A percentile compares a stretch with the other conserved stretches of the same genome.
Evolutionary conservation across 2,113 vertebrate genomes (phyloP).

Genomic region (Leptobrachium ailaonicum): DNA sequence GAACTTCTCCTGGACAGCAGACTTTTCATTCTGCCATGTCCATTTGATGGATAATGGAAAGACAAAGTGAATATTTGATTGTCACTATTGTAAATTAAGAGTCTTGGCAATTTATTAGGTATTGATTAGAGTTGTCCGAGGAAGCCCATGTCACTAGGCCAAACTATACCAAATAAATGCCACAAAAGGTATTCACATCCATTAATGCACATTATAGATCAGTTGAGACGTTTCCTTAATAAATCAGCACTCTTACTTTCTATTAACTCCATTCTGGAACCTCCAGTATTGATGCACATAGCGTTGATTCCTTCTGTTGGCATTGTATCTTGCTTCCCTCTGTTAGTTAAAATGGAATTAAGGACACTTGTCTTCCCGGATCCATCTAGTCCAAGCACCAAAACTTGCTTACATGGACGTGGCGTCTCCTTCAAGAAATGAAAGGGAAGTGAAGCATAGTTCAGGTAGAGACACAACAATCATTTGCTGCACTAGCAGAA

Average conservation of each 20-base stretch:
- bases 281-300: conserved; percentile 77
- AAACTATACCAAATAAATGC: no score
- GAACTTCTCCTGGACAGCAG: no score
- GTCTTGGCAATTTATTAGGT: no score
- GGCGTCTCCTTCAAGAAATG: conserved; percentile 60
- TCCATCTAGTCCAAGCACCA: conserved; percentile 89
- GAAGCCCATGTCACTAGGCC: no score
- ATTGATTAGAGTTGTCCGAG: no score
- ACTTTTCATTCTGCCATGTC: no score
- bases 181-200: no score
- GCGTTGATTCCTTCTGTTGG: conserved; percentile 85
- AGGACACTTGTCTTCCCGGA: conserved; percentile 91
- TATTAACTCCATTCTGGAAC: conserved; percentile 80
- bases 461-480: not conserved
- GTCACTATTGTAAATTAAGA: no score
- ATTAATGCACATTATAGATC: no score
- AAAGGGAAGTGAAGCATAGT: conserved; percentile 24
- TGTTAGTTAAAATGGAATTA: conserved; percentile 74
- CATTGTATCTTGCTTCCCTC: conserved; percentile 67
- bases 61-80: no score
- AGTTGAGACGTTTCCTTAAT: no score
- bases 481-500: not conserved
- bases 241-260: conserved; percentile 76
- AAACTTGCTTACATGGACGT: conserved; percentile 69
- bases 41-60: no score